Evolutionary conservation across 2,888 invertebrate genomes (phyloP).

Genomic region (Neria commutata): DNA sequence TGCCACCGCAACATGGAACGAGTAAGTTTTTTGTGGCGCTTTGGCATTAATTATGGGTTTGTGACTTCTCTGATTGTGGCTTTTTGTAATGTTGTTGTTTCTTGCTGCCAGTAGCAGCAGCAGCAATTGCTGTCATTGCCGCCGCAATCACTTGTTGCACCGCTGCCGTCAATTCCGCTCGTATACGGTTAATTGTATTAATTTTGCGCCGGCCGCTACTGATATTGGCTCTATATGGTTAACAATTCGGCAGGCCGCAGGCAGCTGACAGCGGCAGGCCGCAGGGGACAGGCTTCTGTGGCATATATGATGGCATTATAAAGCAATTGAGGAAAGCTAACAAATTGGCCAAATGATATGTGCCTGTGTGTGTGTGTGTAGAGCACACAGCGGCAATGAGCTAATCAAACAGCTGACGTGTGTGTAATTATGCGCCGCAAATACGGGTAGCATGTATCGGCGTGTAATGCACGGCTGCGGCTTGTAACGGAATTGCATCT

Average conservation of each 20-base stretch:
- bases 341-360: background rate
- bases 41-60: constrained; percentile 50
- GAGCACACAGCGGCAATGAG: constrained; percentile 29
- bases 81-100: constrained; percentile 36
- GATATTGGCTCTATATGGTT: constrained; percentile 29
- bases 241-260: constrained; percentile 16
- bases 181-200: constrained; percentile 54
- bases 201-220: constrained; percentile 46
- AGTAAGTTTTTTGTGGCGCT: no score
- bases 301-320: constrained; percentile 40
- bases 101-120: constrained; percentile 15
- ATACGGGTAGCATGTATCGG: background rate
- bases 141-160: constrained; percentile 37
- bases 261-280: no score
- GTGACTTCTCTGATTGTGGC: constrained; percentile 50
- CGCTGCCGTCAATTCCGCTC: constrained; percentile 48
- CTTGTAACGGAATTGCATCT: constrained; percentile 4
- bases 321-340: constrained; percentile 45
- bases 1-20: constrained; percentile 1
- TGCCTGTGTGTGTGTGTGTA: constrained; percentile 6
- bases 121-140: background rate
- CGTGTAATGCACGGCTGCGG: constrained; percentile 8
- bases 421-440: constrained; percentile 41
- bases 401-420: constrained; percentile 50
- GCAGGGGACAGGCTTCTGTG: no score